Evolutionary conservation across 1,140 invertebrate genomes (phyloP).

Genomic region (Parasteatoda tepidariorum): DNA sequence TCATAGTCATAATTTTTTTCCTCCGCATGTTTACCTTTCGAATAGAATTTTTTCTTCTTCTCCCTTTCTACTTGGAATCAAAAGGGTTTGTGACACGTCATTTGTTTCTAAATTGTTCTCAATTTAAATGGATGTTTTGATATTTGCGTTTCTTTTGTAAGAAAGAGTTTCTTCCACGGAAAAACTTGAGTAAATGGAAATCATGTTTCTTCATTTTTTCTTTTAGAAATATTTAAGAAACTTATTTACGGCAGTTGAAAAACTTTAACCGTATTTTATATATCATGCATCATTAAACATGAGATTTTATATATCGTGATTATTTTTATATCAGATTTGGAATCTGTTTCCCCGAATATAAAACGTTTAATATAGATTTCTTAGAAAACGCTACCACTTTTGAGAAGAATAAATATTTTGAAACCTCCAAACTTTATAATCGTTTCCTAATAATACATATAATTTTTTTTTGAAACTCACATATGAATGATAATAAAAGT

Average conservation of each 20-base stretch:
- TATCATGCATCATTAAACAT: constrained; percentile 40
- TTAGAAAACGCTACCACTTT: neutral
- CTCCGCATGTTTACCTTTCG: constrained; percentile 43
- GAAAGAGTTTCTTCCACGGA: neutral
- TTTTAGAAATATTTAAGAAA: neutral
- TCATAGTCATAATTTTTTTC: constrained; percentile 30
- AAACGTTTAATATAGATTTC: neutral
- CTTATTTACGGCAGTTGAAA: neutral
- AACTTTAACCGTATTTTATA: constrained; percentile 34
- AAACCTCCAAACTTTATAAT: too few relatives aligned
- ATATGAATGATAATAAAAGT: too few relatives aligned
- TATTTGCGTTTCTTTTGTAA: neutral
- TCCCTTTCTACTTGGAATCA: neutral
- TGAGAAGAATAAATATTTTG: too few relatives aligned
- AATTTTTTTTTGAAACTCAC: too few relatives aligned
- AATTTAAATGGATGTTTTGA: constrained; percentile 49
- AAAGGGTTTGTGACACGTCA: constrained; percentile 48
- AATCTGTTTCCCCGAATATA: neutral
- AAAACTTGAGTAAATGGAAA: neutral
- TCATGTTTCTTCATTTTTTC: neutral
- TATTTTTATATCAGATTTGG: neutral
- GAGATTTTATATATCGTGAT: neutral
- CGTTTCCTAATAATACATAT: too few relatives aligned
- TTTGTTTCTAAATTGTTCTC: constrained; percentile 50
- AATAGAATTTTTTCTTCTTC: constrained; percentile 3